A percentile compares a stretch with the other conserved stretches of the same genome.
These are phyloP conservation scores for Scaptodrosophila lebanonensis DNA, from an alignment of 1,140 invertebrate genomes.

Conservation along the genomic window DNA sequence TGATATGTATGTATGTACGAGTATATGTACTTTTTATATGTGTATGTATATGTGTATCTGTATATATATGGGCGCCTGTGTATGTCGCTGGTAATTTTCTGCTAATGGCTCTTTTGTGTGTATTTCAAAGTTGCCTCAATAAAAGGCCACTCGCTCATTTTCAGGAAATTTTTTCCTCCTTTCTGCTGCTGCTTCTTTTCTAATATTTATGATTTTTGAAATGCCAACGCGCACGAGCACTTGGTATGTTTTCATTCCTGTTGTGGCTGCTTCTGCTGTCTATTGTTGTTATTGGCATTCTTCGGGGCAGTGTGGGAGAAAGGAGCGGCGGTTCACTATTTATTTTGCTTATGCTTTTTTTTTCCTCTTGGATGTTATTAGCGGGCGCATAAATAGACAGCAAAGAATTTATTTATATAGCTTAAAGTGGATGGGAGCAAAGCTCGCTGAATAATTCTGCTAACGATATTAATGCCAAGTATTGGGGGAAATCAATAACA, in stretches of 20 bases:
- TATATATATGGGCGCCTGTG: conserved; percentile 2
- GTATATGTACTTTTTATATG: conserved; percentile 9
- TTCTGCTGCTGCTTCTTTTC: conserved; percentile 14
- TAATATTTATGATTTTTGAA: conserved; percentile 71
- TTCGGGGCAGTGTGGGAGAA: conserved; percentile 5
- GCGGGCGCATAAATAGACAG: too few relatives aligned
- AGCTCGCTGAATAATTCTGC: too few relatives aligned
- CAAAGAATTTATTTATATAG: too few relatives aligned
- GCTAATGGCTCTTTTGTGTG: conserved; percentile 73
- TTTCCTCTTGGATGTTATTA: too few relatives aligned
- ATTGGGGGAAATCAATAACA: conserved; percentile 51
- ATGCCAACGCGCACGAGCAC: conserved; percentile 46
- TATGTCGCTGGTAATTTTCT: conserved; percentile 61
- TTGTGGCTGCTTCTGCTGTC: conserved; percentile 8
- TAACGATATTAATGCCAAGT: too few relatives aligned
- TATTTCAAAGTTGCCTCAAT: conserved; percentile 51
- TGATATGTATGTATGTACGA: conserved; percentile 16
- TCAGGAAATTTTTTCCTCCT: conserved; percentile 43
- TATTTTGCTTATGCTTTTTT: conserved; percentile 28
- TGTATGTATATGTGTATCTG: background rate
- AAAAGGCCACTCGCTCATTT: conserved; percentile 56
- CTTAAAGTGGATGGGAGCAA: too few relatives aligned
- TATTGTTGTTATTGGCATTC: conserved; percentile 27
- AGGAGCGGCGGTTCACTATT: conserved; percentile 5
- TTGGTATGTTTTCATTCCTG: conserved; percentile 23